These are phyloP conservation scores for Philotrypesis tridentata DNA, from an alignment of 1,140 invertebrate genomes.

Conservation along the genomic window DNA sequence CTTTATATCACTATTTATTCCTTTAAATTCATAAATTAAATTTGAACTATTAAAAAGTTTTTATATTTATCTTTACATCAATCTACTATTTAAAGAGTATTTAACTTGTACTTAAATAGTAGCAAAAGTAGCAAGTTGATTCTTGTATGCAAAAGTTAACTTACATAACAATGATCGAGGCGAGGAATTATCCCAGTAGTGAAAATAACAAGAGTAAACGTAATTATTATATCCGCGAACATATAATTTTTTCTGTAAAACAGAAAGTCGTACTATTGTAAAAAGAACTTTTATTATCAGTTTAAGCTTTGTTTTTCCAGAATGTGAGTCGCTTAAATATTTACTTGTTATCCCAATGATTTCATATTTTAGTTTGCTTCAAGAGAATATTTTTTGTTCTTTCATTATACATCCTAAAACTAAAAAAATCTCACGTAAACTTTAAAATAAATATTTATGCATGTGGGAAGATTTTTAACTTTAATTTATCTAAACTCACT, in stretches of 20 bases:
- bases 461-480: no score
- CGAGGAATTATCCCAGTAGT: neutral
- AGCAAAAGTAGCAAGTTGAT: conserved; percentile 2
- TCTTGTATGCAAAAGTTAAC: neutral
- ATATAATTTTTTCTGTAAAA: conserved; percentile 22
- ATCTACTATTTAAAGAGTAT: no score
- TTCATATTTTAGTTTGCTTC: no score
- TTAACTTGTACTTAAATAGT: neutral
- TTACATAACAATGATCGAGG: neutral
- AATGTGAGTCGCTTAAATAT: neutral
- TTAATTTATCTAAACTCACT: no score
- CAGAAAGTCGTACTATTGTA: conserved; percentile 19
- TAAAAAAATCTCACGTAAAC: no score
- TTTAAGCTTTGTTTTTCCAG: conserved; percentile 29
- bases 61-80: no score
- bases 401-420: no score
- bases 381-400: neutral
- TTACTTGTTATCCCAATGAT: neutral
- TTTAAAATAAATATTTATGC: no score
- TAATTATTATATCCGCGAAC: neutral
- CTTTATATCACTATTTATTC: no score
- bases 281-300: conserved; percentile 24
- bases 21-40: no score
- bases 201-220: neutral
- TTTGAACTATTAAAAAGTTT: no score